Evolutionary conservation across 1,140 invertebrate genomes (phyloP).

Genomic region (Conus betulinus): DNA sequence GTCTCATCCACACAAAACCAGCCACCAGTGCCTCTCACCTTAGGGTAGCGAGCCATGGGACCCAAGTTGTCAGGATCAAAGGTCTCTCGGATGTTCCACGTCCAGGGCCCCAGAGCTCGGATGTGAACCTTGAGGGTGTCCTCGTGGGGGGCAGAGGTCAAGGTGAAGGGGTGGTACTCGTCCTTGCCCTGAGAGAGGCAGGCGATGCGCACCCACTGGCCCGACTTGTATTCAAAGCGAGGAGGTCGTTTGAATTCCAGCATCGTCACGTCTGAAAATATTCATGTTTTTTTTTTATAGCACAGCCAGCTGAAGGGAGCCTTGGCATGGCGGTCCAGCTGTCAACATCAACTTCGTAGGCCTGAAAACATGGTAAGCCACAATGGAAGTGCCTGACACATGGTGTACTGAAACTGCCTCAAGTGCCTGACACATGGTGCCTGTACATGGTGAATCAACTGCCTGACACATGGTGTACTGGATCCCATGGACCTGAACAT

Average conservation of each 20-base stretch:
- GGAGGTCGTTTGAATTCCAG: constrained; percentile 87
- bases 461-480: too few species aligned
- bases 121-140: constrained; percentile 98
- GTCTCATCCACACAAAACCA: too few species aligned
- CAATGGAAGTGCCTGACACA: too few species aligned
- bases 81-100: constrained; percentile 97
- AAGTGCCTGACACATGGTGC: too few species aligned
- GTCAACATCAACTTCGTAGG: too few species aligned
- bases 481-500: too few species aligned
- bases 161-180: constrained; percentile 98
- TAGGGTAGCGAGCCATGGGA: constrained; percentile 84
- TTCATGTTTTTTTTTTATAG: too few species aligned
- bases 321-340: too few species aligned
- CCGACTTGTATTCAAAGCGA: constrained; percentile 96
- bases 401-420: too few species aligned
- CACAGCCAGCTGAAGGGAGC: too few species aligned
- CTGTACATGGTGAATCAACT: too few species aligned
- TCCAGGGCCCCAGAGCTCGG: constrained; percentile 94
- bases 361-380: too few species aligned
- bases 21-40: constrained; percentile 46
- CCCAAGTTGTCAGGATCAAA: constrained; percentile 97
- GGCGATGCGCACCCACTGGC: constrained; percentile 90
- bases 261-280: constrained; percentile 78
- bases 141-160: constrained; percentile 98
- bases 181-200: constrained; percentile 94